Conservation (phyloP, 2,888 invertebrate species). For the Parnassius glacialis region DNA sequence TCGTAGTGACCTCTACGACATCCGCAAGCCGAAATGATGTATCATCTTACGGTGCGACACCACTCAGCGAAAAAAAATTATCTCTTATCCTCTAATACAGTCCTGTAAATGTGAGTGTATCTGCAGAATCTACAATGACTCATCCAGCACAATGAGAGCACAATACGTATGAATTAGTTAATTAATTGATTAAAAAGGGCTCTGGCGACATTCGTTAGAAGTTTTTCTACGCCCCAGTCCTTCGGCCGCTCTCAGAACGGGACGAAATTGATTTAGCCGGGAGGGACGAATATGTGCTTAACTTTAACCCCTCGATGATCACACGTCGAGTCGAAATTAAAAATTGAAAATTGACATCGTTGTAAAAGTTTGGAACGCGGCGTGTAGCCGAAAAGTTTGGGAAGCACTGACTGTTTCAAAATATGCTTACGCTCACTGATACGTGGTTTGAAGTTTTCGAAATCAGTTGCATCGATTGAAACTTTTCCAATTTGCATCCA, state of each 20-base stretch:
- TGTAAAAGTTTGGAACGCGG: conserved; percentile 10
- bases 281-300: conserved; percentile 48
- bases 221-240: conserved; percentile 58
- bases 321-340: conserved; percentile 32
- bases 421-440: conserved; percentile 6
- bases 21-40: too few relatives aligned
- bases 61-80: too few relatives aligned
- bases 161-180: conserved; percentile 65
- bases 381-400: conserved; percentile 22
- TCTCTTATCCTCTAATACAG: too few relatives aligned
- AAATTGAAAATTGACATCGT: conserved; percentile 28
- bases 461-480: conserved; percentile 25
- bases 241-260: conserved; percentile 31
- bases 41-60: too few relatives aligned
- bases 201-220: conserved; percentile 67
- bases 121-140: conserved; percentile 4
- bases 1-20: too few relatives aligned
- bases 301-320: conserved; percentile 39
- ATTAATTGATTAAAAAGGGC: conserved; percentile 77
- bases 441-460: conserved; percentile 4
- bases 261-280: conserved; percentile 70
- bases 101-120: background rate
- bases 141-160: conserved; percentile 40
- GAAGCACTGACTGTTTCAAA: conserved; percentile 13
- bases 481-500: conserved; percentile 24